phyloP scores from a whole-genome alignment of 1,140 invertebrate genomes.

The Drosophila paulistorum region DNA sequence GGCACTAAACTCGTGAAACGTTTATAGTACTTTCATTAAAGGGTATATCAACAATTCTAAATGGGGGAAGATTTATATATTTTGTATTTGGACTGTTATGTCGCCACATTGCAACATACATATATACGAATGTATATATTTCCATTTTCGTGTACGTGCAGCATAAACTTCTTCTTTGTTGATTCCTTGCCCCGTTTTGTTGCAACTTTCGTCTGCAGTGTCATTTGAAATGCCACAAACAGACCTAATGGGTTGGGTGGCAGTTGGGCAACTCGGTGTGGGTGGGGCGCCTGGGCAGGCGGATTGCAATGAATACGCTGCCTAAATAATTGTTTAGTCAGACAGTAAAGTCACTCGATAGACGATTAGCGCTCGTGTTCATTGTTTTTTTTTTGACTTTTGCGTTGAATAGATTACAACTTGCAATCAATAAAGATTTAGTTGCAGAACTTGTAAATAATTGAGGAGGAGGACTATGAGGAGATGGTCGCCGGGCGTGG shows the following conservation, averaged over 20 bases:
- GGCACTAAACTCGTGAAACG: background rate
- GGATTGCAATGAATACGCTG: slow-evolving; percentile 34
- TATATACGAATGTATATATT: slow-evolving; percentile 22
- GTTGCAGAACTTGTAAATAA: slow-evolving; percentile 16
- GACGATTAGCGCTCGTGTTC: slow-evolving; percentile 54
- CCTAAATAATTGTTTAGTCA: slow-evolving; percentile 61
- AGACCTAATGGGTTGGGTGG: slow-evolving; percentile 2
- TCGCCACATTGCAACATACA: slow-evolving; percentile 22
- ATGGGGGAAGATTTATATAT: slow-evolving; percentile 53
- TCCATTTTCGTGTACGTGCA: slow-evolving; percentile 30
- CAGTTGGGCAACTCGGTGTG: background rate
- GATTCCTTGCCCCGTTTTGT: slow-evolving; percentile 39
- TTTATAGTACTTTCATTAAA: background rate
- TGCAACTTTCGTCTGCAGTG: slow-evolving; percentile 37
- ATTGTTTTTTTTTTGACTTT: slow-evolving; percentile 15
- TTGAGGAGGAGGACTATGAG: background rate
- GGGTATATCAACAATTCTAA: slow-evolving; percentile 12
- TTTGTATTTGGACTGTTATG: slow-evolving; percentile 15
- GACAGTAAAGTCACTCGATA: slow-evolving; percentile 61
- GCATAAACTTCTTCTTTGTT: slow-evolving; percentile 35
- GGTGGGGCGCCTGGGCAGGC: background rate
- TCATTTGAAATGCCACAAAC: slow-evolving; percentile 8
- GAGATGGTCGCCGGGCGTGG: slow-evolving; percentile 33
- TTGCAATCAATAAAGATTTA: slow-evolving; percentile 62
- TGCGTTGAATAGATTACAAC: slow-evolving; percentile 34